phyloP scores from a whole-genome alignment of 2,888 invertebrate genomes.

The Phania funesta region DNA sequence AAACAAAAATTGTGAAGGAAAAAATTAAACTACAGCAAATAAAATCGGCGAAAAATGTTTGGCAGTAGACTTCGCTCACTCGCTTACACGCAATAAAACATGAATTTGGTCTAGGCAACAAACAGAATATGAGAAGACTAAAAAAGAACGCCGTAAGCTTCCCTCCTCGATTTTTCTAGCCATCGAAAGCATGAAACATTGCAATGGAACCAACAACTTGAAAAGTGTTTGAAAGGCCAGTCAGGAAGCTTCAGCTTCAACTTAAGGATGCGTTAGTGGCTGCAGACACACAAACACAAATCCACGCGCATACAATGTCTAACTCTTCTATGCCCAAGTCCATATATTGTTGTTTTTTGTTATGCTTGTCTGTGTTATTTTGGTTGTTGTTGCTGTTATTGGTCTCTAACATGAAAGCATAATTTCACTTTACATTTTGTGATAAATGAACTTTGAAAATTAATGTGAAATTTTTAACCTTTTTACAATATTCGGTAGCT shows the following conservation, averaged over 20 bases:
- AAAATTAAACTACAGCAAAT: constrained; percentile 29
- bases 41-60: constrained; percentile 39
- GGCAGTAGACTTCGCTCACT: constrained; percentile 31
- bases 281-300: not conserved
- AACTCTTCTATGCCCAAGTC: not conserved
- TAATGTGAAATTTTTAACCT: constrained; percentile 60
- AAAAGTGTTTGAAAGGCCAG: constrained; percentile 60
- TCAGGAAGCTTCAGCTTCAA: constrained; percentile 44
- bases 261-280: constrained; percentile 24
- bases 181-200: constrained; percentile 31
- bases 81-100: constrained; percentile 53
- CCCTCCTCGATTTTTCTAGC: constrained; percentile 29
- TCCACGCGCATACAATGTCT: not conserved
- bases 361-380: too few species aligned
- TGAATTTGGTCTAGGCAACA: constrained; percentile 21
- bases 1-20: constrained; percentile 4
- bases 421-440: constrained; percentile 62
- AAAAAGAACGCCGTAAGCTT: constrained; percentile 58
- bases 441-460: constrained; percentile 64
- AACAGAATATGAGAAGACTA: not conserved
- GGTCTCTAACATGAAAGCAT: constrained; percentile 43
- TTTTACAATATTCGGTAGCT: constrained; percentile 64
- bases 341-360: too few species aligned
- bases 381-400: not conserved
- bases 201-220: constrained; percentile 6